These are phyloP conservation scores for Lepidiolamprologus cunningtoni DNA, from an alignment of 2,113 vertebrate species.

Conservation along the genomic window DNA sequence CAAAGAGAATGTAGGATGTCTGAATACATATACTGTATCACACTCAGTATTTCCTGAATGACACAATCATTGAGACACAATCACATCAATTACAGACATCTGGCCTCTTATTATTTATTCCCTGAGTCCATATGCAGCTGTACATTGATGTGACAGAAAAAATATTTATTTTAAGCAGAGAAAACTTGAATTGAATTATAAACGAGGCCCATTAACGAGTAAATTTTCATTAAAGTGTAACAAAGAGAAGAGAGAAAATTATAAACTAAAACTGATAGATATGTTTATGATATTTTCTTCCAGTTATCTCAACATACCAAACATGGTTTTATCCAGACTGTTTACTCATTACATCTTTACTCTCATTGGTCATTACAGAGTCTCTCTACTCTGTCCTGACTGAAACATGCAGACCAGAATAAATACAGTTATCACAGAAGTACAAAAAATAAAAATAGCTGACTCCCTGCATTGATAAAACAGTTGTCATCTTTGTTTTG, in stretches of 20 bases:
- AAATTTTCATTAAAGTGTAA: not conserved
- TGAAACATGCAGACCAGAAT: not conserved
- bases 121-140: not conserved
- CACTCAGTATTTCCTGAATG: not conserved
- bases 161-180: not conserved
- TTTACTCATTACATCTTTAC: not conserved
- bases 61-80: not conserved
- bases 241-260: not conserved
- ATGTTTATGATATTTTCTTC: not conserved
- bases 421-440: not conserved
- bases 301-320: not conserved
- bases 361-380: not conserved
- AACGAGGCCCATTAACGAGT: not conserved
- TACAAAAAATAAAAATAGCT: fast-evolving
- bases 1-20: not conserved
- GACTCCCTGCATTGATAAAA: not conserved
- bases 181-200: not conserved
- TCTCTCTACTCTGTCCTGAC: not conserved
- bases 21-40: not conserved
- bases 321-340: not conserved
- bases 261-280: not conserved
- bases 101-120: not conserved
- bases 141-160: not conserved
- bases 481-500: not conserved
- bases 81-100: not conserved